Evolutionary conservation across 1,140 invertebrate genomes (phyloP).

Genomic region (Trichogramma pretiosum): DNA sequence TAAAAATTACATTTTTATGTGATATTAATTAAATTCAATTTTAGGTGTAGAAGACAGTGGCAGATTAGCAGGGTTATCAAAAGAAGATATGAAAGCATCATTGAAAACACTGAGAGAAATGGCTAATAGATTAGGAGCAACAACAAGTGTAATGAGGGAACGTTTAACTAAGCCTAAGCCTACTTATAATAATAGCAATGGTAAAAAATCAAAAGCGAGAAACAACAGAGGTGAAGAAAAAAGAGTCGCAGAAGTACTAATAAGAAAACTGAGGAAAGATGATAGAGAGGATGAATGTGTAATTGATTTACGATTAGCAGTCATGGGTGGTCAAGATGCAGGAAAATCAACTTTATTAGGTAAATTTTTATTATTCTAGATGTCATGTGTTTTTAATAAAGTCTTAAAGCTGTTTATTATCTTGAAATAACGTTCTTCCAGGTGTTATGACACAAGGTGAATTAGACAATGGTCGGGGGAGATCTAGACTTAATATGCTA

Average conservation of each 20-base stretch:
- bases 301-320: slow-evolving; percentile 81
- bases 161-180: slow-evolving; percentile 41
- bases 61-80: slow-evolving; percentile 67
- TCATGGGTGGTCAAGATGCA: slow-evolving; percentile 86
- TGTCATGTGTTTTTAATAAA: neutral
- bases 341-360: slow-evolving; percentile 84
- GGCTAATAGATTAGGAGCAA: slow-evolving; percentile 75
- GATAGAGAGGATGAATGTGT: slow-evolving; percentile 76
- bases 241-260: slow-evolving; percentile 75
- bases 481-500: slow-evolving; percentile 91
- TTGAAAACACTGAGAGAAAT: slow-evolving; percentile 75
- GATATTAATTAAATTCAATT: neutral
- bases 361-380: slow-evolving; percentile 19
- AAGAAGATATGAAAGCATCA: slow-evolving; percentile 72
- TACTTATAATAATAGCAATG: slow-evolving; percentile 26
- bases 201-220: slow-evolving; percentile 33
- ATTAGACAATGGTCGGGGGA: slow-evolving; percentile 89
- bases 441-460: slow-evolving; percentile 93
- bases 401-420: neutral
- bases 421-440: slow-evolving; percentile 8
- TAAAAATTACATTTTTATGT: neutral
- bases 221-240: slow-evolving; percentile 32
- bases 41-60: slow-evolving; percentile 85
- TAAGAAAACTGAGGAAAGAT: slow-evolving; percentile 72
- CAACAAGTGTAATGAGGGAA: slow-evolving; percentile 62